Evolutionary conservation across 1,140 invertebrate genomes (phyloP).

Genomic region (Xylocopa sonorina): DNA sequence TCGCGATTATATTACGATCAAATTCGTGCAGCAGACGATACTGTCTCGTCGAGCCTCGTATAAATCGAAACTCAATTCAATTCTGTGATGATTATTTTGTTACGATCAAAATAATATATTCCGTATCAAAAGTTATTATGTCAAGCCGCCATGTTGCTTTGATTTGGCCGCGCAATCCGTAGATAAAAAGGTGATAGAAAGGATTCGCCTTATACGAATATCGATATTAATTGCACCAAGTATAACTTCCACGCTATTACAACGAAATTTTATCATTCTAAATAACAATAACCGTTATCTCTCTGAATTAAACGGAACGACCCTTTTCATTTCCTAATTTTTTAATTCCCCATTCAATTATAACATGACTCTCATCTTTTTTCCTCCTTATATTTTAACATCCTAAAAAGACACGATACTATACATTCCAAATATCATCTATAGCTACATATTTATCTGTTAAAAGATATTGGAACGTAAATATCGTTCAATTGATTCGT

Average conservation of each 20-base stretch:
- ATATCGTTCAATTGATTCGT: background rate
- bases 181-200: constrained; percentile 24
- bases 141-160: constrained; percentile 66
- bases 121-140: constrained; percentile 57
- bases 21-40: background rate
- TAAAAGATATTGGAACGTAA: too few species aligned
- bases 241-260: background rate
- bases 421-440: background rate
- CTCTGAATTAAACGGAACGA: background rate
- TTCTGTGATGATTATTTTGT: constrained; percentile 20
- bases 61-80: constrained; percentile 7
- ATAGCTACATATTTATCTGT: too few species aligned
- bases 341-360: background rate
- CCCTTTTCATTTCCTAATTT: background rate
- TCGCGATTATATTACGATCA: background rate
- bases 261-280: background rate
- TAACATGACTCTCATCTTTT: background rate
- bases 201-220: constrained; percentile 23
- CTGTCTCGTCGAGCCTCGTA: background rate
- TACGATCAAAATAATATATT: constrained; percentile 52
- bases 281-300: background rate
- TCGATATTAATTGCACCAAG: background rate
- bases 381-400: background rate
- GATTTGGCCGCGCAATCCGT: constrained; percentile 62
- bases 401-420: background rate